phyloP scores from a whole-genome alignment of 2,113 vertebrate species.

The Lasiurus cinereus region DNA sequence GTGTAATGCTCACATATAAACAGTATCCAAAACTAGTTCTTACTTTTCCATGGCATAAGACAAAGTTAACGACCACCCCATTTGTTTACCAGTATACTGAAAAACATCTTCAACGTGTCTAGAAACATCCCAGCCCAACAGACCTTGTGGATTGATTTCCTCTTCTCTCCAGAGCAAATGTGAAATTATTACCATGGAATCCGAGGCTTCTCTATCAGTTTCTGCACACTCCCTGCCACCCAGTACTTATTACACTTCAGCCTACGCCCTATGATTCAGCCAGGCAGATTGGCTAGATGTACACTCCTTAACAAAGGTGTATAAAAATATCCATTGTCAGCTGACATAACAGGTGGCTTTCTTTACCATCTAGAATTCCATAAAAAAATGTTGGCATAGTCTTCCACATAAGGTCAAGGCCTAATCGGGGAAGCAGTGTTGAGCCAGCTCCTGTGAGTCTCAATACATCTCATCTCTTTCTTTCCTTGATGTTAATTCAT shows the following conservation, averaged over 20 bases:
- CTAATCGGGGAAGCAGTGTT: slow-evolving; percentile 57
- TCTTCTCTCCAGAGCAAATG: not conserved
- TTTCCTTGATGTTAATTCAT: slow-evolving; percentile 28
- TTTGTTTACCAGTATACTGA: not conserved
- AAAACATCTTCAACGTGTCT: not conserved
- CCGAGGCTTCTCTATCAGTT: slow-evolving; percentile 15
- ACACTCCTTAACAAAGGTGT: slow-evolving; percentile 61
- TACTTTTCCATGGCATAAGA: not conserved
- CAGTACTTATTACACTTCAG: slow-evolving; percentile 60
- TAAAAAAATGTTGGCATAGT: slow-evolving; percentile 22
- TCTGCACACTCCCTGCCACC: not conserved
- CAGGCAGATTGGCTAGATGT: slow-evolving; percentile 65
- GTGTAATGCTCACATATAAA: slow-evolving; percentile 6
- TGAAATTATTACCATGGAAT: not conserved
- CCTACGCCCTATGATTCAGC: slow-evolving; percentile 71
- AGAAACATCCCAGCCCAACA: not conserved
- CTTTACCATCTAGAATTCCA: slow-evolving; percentile 61
- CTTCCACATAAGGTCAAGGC: slow-evolving; percentile 45
- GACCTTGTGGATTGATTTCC: not conserved
- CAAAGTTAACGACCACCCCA: not conserved
- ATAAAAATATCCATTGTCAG: slow-evolving; percentile 73
- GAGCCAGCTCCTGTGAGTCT: not conserved
- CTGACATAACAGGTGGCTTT: slow-evolving; percentile 77
- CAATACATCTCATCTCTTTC: not conserved
- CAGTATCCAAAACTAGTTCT: not conserved